Evolutionary conservation across 2,113 vertebrate species (phyloP).

Genomic region (Microcebus lehilahytsara): DNA sequence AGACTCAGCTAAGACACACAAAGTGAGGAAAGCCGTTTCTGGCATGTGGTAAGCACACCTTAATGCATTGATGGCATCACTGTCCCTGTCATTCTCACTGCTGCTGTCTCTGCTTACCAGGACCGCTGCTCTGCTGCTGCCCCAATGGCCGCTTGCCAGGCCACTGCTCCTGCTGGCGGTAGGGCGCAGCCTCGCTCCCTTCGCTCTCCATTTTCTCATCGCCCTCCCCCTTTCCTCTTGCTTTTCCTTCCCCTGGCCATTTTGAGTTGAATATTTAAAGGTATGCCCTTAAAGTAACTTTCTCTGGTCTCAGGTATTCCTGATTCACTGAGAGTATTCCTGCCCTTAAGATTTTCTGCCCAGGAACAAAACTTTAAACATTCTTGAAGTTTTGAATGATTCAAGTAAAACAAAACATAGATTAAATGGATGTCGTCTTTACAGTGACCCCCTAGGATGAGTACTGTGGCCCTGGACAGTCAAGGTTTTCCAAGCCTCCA

Average conservation of each 20-base stretch:
- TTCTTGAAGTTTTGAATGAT: background rate
- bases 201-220: rapidly evolving
- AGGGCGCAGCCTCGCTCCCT: background rate
- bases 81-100: rapidly evolving
- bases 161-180: no score
- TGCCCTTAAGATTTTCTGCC: background rate
- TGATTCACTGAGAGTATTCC: background rate
- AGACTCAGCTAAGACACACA: background rate
- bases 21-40: background rate
- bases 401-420: background rate
- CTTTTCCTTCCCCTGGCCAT: background rate
- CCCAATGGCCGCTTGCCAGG: rapidly evolving
- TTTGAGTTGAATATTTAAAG: background rate
- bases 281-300: background rate
- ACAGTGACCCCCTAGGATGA: background rate
- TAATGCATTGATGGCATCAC: rapidly evolving
- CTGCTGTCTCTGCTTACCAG: rapidly evolving
- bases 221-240: rapidly evolving
- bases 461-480: background rate
- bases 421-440: background rate
- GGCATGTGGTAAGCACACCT: rapidly evolving
- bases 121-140: rapidly evolving
- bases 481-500: background rate
- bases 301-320: background rate
- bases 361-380: background rate